phyloP scores from a whole-genome alignment of 2,113 vertebrate species.

The Tonatia bakeri region DNA sequence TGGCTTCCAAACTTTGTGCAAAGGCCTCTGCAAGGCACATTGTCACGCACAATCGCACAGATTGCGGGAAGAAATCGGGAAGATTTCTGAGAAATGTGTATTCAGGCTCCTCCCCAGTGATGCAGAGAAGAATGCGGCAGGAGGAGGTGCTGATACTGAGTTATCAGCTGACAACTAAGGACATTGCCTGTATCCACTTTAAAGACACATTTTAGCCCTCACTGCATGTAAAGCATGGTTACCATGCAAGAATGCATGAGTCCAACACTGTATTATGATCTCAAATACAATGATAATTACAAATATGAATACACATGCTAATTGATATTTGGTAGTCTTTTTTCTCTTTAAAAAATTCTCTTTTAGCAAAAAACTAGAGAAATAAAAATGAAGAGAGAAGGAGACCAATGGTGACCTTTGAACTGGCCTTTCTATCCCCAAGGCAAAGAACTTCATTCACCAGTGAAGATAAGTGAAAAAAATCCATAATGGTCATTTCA shows the following conservation, averaged over 20 bases:
- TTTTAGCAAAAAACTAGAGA: neutral
- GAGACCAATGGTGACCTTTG: neutral
- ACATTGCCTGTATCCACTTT: neutral
- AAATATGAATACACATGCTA: neutral
- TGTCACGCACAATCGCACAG: neutral
- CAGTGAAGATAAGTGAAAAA: neutral
- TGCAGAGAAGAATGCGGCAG: neutral
- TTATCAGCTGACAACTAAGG: neutral
- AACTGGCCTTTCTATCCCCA: neutral
- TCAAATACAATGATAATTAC: neutral
- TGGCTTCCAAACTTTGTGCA: neutral
- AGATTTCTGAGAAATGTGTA: constrained; percentile 11
- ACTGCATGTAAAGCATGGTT: neutral
- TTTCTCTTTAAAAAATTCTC: neutral
- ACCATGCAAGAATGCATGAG: neutral
- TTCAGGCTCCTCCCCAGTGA: neutral
- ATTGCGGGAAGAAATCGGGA: no score
- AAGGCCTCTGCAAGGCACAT: neutral
- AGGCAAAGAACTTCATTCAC: neutral
- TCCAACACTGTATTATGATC: neutral
- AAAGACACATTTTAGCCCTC: neutral
- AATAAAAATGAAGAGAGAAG: neutral
- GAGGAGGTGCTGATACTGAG: neutral
- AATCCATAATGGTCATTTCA: neutral
- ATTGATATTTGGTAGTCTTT: neutral